These are phyloP conservation scores for Dynastes tityus DNA, from an alignment of 2,888 invertebrate genomes.

Conservation along the genomic window DNA sequence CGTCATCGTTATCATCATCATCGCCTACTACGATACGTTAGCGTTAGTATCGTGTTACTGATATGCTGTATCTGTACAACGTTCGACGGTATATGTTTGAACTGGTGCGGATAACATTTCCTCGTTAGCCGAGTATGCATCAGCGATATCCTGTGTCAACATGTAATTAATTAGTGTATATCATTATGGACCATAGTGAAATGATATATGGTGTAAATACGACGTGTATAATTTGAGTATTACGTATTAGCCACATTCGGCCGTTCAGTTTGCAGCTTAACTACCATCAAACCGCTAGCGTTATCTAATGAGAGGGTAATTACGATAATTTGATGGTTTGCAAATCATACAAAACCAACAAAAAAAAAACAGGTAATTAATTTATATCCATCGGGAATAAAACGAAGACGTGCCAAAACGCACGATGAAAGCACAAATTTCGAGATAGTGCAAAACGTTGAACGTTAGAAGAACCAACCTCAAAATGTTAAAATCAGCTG, in stretches of 20 bases:
- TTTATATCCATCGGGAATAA: too few species aligned
- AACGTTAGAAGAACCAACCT: too few species aligned
- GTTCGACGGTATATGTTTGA: background rate
- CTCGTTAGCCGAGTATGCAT: conserved; percentile 24
- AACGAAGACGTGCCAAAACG: too few species aligned
- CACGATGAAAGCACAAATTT: too few species aligned
- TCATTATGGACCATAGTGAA: conserved; percentile 37
- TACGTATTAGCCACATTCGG: background rate
- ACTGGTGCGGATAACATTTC: conserved; percentile 21
- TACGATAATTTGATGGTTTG: too few species aligned
- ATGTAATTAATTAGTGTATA: conserved; percentile 37
- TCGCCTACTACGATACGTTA: too few species aligned
- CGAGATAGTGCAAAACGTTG: too few species aligned
- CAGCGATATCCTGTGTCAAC: conserved; percentile 45
- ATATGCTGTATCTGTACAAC: background rate
- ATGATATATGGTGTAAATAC: conserved; percentile 37
- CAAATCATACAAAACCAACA: too few species aligned
- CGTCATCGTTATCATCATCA: too few species aligned
- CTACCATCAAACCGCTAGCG: background rate
- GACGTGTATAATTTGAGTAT: conserved; percentile 7
- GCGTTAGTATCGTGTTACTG: background rate
- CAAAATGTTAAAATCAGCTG: too few species aligned
- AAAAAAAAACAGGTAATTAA: too few species aligned
- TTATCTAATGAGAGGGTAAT: too few species aligned
- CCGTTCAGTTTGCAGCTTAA: background rate